Conservation (phyloP, 2,888 invertebrate species). For the Zele albiditarsus region DNA sequence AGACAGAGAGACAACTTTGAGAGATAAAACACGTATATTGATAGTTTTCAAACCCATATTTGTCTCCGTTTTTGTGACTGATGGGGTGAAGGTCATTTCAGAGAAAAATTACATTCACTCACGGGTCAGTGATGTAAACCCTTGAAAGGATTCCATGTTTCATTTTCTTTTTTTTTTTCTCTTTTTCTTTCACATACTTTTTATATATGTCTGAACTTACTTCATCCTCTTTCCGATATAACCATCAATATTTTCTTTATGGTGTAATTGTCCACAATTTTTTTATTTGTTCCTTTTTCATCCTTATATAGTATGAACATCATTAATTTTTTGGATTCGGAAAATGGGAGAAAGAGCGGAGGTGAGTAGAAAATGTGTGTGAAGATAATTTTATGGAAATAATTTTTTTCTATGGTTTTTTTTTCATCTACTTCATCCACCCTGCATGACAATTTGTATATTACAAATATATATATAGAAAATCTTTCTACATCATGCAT, state of each 20-base stretch:
- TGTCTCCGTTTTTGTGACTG: conserved; percentile 3
- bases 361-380: no score
- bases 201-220: background rate
- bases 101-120: conserved; percentile 15
- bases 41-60: background rate
- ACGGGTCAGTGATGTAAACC: conserved; percentile 15
- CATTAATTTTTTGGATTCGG: background rate
- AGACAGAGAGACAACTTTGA: background rate
- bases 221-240: background rate
- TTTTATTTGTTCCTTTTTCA: background rate
- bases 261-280: background rate
- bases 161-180: background rate
- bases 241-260: background rate
- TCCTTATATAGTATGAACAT: background rate
- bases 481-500: no score
- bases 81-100: conserved; percentile 8
- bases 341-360: no score
- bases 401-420: background rate
- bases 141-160: background rate
- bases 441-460: no score
- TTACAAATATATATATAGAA: no score
- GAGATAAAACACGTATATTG: background rate
- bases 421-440: no score
- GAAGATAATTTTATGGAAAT: background rate
- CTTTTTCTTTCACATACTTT: background rate